Base-by-base conservation (phyloP, 2,888 invertebrate species). In the Pecten maximus region DNA sequence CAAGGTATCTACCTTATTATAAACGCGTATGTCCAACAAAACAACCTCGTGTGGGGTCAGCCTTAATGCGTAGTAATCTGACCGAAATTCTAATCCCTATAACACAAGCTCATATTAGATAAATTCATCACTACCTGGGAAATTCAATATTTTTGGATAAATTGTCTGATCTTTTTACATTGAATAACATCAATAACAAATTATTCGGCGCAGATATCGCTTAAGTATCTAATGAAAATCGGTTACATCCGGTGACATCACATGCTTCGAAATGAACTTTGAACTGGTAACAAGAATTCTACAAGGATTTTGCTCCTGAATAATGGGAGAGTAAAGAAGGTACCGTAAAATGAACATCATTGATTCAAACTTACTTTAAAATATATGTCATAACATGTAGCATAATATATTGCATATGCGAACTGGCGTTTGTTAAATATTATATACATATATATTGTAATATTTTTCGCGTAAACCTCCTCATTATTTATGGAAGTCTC, bases 181-280 rank as follows among this genome's bases (percentile, higher is more conserved):
- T 74, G 35, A 74, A 74, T 74, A 74, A 74, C 74, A 74, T 74
- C 74, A 74, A 35, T 74, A 74, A 35, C 35, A 74, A 28, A 74
- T 74, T 74, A 74, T 74, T 74, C 74, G 8, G 35, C 35, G 35
- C 35, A 74, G 35, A 74, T 35, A 74, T 35, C 74, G 74, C 74
- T 74, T 74, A 74, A 74, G 74, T 28, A 74, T 74, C 23, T 74
- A 23, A 35, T 74, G 35, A 74, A 74, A 74, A 74, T 8, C 74
- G 74, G 74, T 35, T 23, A 74, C 74, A 74, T 74, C 74, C 74
- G 74, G 74, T 74, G 74, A 74, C 74, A 74, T 74, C 74, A 60
- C n/a, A 74, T 74, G 54, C 54, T 54, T 54, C 54, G 28, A 74
- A 35, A 74, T 74, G 74, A 74, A 74, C 74, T 74, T 74, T 74